Evolutionary conservation across 1,140 invertebrate genomes (phyloP).

Genomic region (Helicorthomorpha holstii): DNA sequence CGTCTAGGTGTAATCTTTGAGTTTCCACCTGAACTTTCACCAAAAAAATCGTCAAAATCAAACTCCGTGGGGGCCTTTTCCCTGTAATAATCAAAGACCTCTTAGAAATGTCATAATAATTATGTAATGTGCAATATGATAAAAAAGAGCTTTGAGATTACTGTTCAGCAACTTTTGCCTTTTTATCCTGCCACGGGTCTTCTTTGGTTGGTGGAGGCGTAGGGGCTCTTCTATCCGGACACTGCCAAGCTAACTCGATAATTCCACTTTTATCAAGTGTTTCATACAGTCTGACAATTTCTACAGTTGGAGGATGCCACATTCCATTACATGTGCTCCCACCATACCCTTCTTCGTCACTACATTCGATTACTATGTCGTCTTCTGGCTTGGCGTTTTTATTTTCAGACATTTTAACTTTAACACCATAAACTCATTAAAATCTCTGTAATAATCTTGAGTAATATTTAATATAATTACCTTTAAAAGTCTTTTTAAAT

Average conservation of each 20-base stretch:
- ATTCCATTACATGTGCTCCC: background rate
- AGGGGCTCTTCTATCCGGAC: background rate
- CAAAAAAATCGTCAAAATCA: background rate
- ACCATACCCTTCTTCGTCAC: background rate
- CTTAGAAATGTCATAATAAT: too few species aligned
- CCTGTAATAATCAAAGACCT: background rate
- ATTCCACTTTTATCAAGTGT: background rate
- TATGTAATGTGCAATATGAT: too few species aligned
- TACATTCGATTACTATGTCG: background rate
- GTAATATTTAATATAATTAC: too few species aligned
- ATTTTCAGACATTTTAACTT: too few species aligned
- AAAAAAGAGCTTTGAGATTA: too few species aligned
- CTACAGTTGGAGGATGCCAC: background rate
- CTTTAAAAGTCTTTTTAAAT: too few species aligned
- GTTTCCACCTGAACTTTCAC: background rate
- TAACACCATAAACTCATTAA: too few species aligned
- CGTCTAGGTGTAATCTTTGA: background rate
- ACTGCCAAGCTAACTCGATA: background rate
- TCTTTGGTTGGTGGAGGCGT: background rate
- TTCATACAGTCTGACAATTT: background rate
- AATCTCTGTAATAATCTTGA: too few species aligned
- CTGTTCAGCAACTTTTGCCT: background rate
- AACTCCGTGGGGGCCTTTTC: background rate
- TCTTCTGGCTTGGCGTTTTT: too few species aligned
- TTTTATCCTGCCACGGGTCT: background rate